Percentiles rank a stretch among this genome's conserved stretches.
Conservation (phyloP, 2,113 vertebrate genomes). For the Cyanoramphus novaezelandiae region DNA sequence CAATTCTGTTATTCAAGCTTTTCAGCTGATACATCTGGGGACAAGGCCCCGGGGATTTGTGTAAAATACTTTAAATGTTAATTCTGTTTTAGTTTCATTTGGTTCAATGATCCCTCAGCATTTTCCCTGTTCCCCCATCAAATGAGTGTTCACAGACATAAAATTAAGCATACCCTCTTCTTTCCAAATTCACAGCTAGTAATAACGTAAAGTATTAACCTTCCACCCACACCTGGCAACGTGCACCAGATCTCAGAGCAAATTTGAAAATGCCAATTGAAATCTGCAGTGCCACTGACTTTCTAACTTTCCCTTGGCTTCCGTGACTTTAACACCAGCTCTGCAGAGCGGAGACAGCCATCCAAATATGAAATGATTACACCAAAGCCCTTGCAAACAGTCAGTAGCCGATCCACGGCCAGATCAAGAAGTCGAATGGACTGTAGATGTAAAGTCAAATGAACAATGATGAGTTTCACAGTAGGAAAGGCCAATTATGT, state of each 20-base stretch:
- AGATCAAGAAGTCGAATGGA: not conserved
- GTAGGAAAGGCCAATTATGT: not conserved
- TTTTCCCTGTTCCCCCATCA: not conserved
- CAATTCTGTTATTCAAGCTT: not conserved
- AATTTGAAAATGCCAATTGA: not conserved
- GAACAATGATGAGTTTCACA: not conserved
- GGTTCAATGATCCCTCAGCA: not conserved
- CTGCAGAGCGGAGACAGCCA: not conserved
- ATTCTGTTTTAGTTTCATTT: not conserved
- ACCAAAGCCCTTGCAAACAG: not conserved
- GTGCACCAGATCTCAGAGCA: not conserved
- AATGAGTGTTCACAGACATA: not conserved
- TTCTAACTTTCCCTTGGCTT: not conserved
- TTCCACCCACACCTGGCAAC: not conserved
- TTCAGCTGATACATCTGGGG: not conserved
- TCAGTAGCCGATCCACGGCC: not conserved
- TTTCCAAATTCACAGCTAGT: not conserved
- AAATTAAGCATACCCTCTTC: not conserved
- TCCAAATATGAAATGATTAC: not conserved
- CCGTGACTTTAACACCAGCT: not conserved
- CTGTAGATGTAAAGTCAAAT: not conserved
- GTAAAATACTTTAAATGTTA: not conserved
- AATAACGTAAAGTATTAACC: not conserved
- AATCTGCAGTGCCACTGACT: not conserved
- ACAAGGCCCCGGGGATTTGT: rapidly evolving